These are phyloP conservation scores for Rutilus rutilus DNA, from an alignment of 2,113 vertebrate genomes.

Conservation along the genomic window DNA sequence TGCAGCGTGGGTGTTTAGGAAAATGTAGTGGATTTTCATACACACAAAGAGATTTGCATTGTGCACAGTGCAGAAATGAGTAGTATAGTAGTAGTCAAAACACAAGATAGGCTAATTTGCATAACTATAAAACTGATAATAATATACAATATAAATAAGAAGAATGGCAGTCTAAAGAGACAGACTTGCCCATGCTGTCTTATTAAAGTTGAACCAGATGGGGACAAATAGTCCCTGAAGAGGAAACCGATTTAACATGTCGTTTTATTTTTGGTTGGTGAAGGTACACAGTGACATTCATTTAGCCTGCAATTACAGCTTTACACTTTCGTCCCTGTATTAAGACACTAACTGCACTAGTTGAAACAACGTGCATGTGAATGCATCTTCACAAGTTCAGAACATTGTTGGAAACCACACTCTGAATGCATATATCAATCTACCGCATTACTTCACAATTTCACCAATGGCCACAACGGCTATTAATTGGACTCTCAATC, in stretches of 20 bases:
- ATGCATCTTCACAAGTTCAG: neutral
- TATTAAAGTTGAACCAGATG: neutral
- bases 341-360: neutral
- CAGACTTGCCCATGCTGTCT: neutral
- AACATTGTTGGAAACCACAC: neutral
- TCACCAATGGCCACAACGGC: neutral
- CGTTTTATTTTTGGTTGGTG: neutral
- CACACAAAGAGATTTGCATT: neutral
- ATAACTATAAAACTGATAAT: neutral
- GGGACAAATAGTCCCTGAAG: neutral
- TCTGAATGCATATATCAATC: neutral
- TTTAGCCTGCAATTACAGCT: constrained; percentile 32
- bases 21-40: neutral
- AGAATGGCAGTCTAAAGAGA: neutral
- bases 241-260: neutral
- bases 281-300: constrained; percentile 32
- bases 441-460: neutral
- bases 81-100: neutral
- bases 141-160: neutral
- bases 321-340: neutral
- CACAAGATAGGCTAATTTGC: neutral
- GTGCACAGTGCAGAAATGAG: neutral
- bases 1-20: neutral
- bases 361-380: neutral
- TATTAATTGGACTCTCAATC: neutral